These are phyloP conservation scores for Elanoides forficatus DNA, from an alignment of 2,113 vertebrate species.

Conservation along the genomic window DNA sequence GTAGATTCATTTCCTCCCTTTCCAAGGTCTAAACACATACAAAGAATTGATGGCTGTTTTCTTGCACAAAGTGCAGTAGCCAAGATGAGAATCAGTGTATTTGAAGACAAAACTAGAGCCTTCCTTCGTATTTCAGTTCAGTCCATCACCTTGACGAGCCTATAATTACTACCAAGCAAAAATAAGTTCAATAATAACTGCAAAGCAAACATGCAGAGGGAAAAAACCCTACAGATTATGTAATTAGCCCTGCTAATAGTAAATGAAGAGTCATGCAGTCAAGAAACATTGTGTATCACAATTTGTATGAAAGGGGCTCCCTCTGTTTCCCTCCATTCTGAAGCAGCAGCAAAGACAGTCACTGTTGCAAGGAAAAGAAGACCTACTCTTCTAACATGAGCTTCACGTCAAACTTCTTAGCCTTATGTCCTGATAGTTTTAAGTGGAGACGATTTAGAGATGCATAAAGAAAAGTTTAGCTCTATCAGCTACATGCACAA, in stretches of 20 bases:
- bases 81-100: constrained; percentile 3
- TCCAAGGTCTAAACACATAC: not conserved
- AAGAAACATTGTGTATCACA: not conserved
- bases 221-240: not conserved
- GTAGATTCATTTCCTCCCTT: not conserved
- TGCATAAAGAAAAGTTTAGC: not conserved
- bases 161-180: not conserved
- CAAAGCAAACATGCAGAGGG: not conserved
- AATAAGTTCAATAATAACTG: not conserved
- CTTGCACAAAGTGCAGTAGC: not conserved
- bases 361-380: not conserved
- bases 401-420: not conserved
- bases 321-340: not conserved
- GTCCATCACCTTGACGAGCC: not conserved
- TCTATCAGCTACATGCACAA: not conserved
- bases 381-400: not conserved
- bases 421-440: not conserved
- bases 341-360: not conserved
- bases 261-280: not conserved
- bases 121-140: constrained; percentile 1
- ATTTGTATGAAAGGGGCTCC: not conserved
- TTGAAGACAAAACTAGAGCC: not conserved
- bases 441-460: not conserved
- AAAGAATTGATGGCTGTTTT: not conserved
- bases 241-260: not conserved